Evolutionary conservation across 2,797 vertebrate genomes (phyloP), one percentile per base, ranked within the genome.

Genomic region (Intellagama lesueurii): DNA sequence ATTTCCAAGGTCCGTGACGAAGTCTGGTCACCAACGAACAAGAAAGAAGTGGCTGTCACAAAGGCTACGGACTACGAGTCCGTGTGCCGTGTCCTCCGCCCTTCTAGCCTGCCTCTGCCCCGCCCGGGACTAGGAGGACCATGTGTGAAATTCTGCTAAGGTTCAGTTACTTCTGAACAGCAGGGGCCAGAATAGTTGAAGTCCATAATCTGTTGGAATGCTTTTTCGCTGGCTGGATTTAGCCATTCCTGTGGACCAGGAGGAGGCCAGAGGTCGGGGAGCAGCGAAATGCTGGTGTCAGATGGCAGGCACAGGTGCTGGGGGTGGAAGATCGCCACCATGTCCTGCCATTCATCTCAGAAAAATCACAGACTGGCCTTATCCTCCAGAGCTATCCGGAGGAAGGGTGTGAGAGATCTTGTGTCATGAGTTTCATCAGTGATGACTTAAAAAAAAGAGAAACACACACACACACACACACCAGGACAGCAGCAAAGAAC

Each of bases 241-340:
- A 88, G 93, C 44, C 72, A n/a, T 88, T 87, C 87, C 89, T 0
- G 0, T 66, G 47, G 94, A 83, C 88, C 5, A 30, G 44, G 89
- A 83, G 90, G 88, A 91, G 87, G 88, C 91, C 94, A 32, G 80
- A 35, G 17, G 93, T 91, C 94, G 94, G 32, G 1, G 49, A 69
- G 64, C n/a, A 90, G 92, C 93, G 70, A 88, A 93, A 91, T 88
- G 88, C 90, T 92, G 88, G 95, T 94, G 95, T 96, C 96, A 88
- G 92, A 93, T 96, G 93, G 95, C 95, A 86, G 93, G 94, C 95
- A 94, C 96, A 96, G 95, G 96, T 96, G 95, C 91, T 92, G 93
- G 94, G 92, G 92, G 81, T 1, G 0, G 87, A 94, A 89, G 80
- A 92, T 92, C 0, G 1, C 90, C 81, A 52, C 90, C 81, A 79